phyloP scores from a whole-genome alignment of 2,797 vertebrate species.

The Carcharodon carcharias region DNA sequence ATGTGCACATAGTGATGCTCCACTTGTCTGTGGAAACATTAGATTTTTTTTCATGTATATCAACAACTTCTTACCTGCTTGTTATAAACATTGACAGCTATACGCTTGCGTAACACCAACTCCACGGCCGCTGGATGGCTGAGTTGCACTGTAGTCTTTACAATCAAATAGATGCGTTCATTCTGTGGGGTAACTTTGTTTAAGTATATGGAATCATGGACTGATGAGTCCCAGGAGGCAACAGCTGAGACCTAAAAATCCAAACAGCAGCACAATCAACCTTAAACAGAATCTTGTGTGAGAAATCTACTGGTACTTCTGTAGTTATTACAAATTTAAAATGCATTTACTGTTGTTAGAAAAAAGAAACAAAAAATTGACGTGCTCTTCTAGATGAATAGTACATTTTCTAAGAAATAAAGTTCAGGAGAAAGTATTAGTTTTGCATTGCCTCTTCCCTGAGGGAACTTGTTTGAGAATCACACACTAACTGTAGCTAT shows the following conservation, averaged over 20 bases:
- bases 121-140: constrained; percentile 94
- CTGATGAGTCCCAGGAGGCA: constrained; percentile 95
- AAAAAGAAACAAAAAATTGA: background rate
- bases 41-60: background rate
- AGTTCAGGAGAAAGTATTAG: background rate
- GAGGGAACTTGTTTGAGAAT: background rate
- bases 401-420: background rate
- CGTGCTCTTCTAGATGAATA: background rate
- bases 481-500: background rate
- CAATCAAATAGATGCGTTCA: constrained; percentile 89
- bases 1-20: background rate
- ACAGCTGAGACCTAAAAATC: constrained; percentile 70
- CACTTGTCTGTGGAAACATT: no score
- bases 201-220: constrained; percentile 87
- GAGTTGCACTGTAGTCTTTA: constrained; percentile 89
- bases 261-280: constrained; percentile 35
- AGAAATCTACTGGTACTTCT: background rate
- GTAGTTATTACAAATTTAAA: background rate
- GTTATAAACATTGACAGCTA: constrained; percentile 94
- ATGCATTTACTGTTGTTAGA: no score
- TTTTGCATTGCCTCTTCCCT: background rate
- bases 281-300: background rate
- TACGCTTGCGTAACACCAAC: constrained; percentile 86
- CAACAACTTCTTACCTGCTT: constrained; percentile 71
- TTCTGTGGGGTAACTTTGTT: constrained; percentile 85